A percentile compares a stretch with the other conserved stretches of the same genome.
Evolutionary conservation across 2,113 vertebrate genomes (phyloP).

Genomic region (Gallinago media): DNA sequence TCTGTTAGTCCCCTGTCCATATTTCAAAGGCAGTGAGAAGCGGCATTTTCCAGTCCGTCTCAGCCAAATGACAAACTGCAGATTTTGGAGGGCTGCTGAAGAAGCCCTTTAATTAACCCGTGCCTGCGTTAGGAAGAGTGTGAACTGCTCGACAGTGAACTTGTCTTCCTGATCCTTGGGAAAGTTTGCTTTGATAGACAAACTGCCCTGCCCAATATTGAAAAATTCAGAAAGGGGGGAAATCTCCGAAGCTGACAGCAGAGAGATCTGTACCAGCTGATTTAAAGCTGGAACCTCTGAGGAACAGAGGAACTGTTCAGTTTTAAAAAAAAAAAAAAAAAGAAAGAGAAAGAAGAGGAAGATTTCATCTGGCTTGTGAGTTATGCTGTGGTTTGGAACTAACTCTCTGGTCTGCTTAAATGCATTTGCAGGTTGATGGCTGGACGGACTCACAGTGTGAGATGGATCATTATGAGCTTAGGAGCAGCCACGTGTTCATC

Average conservation of each 20-base stretch:
- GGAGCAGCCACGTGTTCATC: constrained; percentile 21
- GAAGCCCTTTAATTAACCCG: neutral
- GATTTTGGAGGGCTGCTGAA: neutral
- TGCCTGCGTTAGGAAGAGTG: neutral
- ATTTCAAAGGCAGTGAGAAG: neutral
- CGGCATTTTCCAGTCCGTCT: neutral
- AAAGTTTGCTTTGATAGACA: neutral
- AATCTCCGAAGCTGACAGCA: neutral
- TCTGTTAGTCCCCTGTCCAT: neutral
- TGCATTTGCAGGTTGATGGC: constrained; percentile 63
- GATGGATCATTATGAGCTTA: neutral
- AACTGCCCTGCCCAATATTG: neutral
- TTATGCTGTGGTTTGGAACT: neutral
- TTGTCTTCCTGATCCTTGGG: neutral
- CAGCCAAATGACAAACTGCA: neutral
- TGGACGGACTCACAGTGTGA: constrained; percentile 58
- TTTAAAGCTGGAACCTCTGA: neutral
- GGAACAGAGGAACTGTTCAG: neutral
- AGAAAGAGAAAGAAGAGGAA: neutral
- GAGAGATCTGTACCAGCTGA: no score
- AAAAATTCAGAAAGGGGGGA: neutral
- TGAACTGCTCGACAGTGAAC: neutral
- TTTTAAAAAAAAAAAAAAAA: neutral
- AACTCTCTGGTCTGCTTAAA: neutral
- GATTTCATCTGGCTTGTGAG: neutral